Evolutionary conservation across 2,113 vertebrate species (phyloP).

Genomic region (Larimichthys crocea): DNA sequence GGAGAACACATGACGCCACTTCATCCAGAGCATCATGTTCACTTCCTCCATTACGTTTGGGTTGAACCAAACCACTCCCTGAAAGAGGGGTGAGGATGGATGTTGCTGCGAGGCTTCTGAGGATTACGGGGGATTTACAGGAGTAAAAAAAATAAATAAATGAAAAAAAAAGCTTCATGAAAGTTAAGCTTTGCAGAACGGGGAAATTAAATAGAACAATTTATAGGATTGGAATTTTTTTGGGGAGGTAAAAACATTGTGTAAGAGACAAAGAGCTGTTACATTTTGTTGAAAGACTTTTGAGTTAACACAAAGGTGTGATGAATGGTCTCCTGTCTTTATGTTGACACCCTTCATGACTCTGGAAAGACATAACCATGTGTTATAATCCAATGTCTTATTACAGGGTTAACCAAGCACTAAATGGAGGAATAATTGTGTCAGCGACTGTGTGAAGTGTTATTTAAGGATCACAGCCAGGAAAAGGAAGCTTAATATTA

Average conservation of each 20-base stretch:
- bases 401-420: slow-evolving; percentile 40
- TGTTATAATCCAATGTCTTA: slow-evolving; percentile 34
- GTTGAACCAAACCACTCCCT: slow-evolving; percentile 59
- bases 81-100: slow-evolving; percentile 60
- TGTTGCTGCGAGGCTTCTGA: slow-evolving; percentile 56
- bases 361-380: slow-evolving; percentile 28
- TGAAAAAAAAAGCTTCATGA: slow-evolving; percentile 53
- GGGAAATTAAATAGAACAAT: slow-evolving; percentile 78
- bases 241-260: slow-evolving; percentile 28
- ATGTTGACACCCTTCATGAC: slow-evolving; percentile 18
- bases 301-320: slow-evolving; percentile 20
- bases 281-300: not conserved
- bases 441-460: slow-evolving; percentile 43
- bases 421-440: slow-evolving; percentile 57
- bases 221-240: slow-evolving; percentile 72
- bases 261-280: not conserved
- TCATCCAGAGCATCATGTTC: slow-evolving; percentile 58
- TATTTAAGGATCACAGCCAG: slow-evolving; percentile 47
- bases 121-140: slow-evolving; percentile 79
- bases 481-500: not conserved
- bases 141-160: not conserved
- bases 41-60: slow-evolving; percentile 65
- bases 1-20: slow-evolving; percentile 35
- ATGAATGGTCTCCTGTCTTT: slow-evolving; percentile 37
- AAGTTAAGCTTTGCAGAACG: slow-evolving; percentile 77